Evolutionary conservation across 2,888 invertebrate genomes (phyloP).

Genomic region (Archaeoteleia sp.): DNA sequence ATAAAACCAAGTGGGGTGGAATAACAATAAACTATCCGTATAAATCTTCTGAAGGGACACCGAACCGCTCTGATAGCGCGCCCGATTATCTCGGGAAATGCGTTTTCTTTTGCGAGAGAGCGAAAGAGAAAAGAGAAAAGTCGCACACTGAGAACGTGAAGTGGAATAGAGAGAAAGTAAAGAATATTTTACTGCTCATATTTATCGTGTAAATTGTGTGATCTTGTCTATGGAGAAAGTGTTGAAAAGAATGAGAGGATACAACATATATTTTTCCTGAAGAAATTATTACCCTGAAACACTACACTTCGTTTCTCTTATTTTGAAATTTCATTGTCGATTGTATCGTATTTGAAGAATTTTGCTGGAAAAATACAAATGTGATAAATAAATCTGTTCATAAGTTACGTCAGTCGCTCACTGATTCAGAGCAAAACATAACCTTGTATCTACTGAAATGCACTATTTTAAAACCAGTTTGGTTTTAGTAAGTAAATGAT

Average conservation of each 20-base stretch:
- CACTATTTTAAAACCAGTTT: no score
- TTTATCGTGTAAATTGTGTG: slow-evolving; percentile 41
- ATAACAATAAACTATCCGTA: slow-evolving; percentile 72
- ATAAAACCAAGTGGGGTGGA: slow-evolving; percentile 71
- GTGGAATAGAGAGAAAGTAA: slow-evolving; percentile 36
- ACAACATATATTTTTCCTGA: slow-evolving; percentile 31
- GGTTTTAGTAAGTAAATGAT: no score
- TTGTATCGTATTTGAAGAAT: no score
- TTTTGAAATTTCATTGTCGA: no score
- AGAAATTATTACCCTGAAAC: no score
- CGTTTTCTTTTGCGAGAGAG: slow-evolving; percentile 62
- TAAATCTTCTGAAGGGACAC: slow-evolving; percentile 68
- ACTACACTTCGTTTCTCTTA: no score
- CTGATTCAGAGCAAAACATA: no score
- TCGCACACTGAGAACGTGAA: slow-evolving; percentile 24
- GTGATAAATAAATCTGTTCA: no score
- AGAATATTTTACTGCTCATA: slow-evolving; percentile 42
- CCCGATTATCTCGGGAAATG: slow-evolving; percentile 70
- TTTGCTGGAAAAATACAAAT: no score
- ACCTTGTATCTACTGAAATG: no score
- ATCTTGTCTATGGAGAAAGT: slow-evolving; percentile 19
- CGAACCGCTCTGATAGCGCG: slow-evolving; percentile 62
- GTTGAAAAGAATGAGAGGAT: slow-evolving; percentile 20
- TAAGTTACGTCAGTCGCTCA: no score
- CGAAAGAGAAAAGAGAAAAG: slow-evolving; percentile 35